Percentiles rank a stretch among this genome's conserved stretches.
These are phyloP conservation scores for Orchestia grillus DNA, from an alignment of 1,140 invertebrate species.

Conservation along the genomic window DNA sequence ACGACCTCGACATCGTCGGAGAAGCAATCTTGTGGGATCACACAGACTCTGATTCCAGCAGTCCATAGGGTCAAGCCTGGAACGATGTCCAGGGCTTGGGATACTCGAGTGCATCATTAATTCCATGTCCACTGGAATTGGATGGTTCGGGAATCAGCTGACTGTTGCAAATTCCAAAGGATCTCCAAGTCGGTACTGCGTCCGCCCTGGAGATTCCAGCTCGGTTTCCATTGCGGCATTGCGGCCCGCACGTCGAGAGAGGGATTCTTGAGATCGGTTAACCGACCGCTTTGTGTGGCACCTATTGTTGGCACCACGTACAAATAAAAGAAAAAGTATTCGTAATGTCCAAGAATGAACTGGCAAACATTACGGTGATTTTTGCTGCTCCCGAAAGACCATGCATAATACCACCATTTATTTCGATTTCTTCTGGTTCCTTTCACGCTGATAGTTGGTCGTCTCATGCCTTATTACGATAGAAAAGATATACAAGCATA, in stretches of 20 bases:
- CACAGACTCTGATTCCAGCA: conserved; percentile 48
- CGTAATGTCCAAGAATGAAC: background rate
- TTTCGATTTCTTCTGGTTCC: conserved; percentile 54
- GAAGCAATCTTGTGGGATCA: conserved; percentile 54
- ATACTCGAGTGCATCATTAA: conserved; percentile 56
- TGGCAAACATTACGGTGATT: background rate
- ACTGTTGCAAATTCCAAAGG: conserved; percentile 56
- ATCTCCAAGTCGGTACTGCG: conserved; percentile 42
- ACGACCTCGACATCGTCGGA: conserved; percentile 37
- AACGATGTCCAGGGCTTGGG: conserved; percentile 53
- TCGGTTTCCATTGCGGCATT: conserved; percentile 36
- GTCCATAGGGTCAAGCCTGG: conserved; percentile 53
- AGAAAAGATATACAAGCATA: conserved; percentile 44
- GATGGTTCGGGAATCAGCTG: conserved; percentile 56
- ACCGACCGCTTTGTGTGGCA: background rate
- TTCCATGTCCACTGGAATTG: conserved; percentile 56
- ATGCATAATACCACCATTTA: conserved; percentile 54
- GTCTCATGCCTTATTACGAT: conserved; percentile 42
- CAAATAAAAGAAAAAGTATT: background rate
- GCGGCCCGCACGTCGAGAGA: conserved; percentile 3
- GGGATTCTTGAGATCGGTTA: background rate
- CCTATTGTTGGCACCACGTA: background rate
- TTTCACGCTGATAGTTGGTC: conserved; percentile 47
- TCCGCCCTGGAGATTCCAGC: conserved; percentile 31
- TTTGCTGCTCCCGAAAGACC: conserved; percentile 16